A percentile compares a stretch with the other conserved stretches of the same genome.
Conservation (phyloP, 2,888 invertebrate genomes). For the Coelopa pilipes region DNA sequence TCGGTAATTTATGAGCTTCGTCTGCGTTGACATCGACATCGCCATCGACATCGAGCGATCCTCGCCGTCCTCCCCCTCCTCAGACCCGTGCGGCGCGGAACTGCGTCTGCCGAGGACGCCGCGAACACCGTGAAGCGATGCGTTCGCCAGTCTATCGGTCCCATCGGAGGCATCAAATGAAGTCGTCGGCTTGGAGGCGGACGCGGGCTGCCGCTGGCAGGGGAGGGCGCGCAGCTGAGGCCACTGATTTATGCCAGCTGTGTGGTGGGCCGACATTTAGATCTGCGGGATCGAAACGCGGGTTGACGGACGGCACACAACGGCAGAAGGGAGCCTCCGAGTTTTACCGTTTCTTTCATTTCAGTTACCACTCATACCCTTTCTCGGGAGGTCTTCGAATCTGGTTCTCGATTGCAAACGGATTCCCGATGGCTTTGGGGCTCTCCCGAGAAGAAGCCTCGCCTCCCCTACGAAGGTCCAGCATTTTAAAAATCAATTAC, state of each 20-base stretch:
- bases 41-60: neutral
- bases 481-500: conserved; percentile 6
- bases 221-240: too few relatives aligned
- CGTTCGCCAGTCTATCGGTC: neutral
- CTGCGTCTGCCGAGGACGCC: neutral
- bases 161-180: neutral
- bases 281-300: too few relatives aligned
- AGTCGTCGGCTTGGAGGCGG: neutral
- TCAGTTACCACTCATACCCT: too few relatives aligned
- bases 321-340: too few relatives aligned
- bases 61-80: neutral
- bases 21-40: conserved; percentile 1
- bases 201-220: neutral
- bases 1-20: conserved; percentile 9
- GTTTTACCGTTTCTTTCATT: too few relatives aligned
- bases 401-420: too few relatives aligned
- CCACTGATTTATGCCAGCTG: too few relatives aligned
- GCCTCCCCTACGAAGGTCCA: neutral
- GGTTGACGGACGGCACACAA: too few relatives aligned
- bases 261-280: too few relatives aligned
- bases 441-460: too few relatives aligned
- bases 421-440: too few relatives aligned
- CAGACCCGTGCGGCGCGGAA: neutral
- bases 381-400: too few relatives aligned
- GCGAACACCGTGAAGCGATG: conserved; percentile 8